A percentile compares a stretch with the other conserved stretches of the same genome.
phyloP scores from a whole-genome alignment of 1,140 invertebrate genomes.

The Drosophila funebris region DNA sequence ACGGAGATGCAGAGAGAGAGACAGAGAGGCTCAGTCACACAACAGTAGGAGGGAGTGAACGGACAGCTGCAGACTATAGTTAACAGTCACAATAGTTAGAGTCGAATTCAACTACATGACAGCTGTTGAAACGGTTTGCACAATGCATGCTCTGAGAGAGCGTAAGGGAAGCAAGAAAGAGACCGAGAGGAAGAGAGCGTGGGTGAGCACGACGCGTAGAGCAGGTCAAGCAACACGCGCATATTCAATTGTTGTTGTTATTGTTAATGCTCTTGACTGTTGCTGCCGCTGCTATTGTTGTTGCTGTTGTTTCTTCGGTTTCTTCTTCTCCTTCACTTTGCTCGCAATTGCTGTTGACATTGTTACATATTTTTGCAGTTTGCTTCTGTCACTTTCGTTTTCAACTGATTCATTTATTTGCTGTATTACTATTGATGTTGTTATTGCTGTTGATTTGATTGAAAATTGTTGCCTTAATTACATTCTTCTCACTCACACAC shows the following conservation, averaged over 20 bases:
- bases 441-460: slow-evolving; percentile 38
- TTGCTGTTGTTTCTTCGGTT: slow-evolving; percentile 8
- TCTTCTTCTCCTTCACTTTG: slow-evolving; percentile 19
- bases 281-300: slow-evolving; percentile 7
- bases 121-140: slow-evolving; percentile 63
- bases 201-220: slow-evolving; percentile 53
- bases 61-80: slow-evolving; percentile 21
- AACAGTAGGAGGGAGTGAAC: slow-evolving; percentile 1
- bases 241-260: slow-evolving; percentile 46
- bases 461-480: slow-evolving; percentile 55
- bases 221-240: slow-evolving; percentile 66
- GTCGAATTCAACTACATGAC: slow-evolving; percentile 37
- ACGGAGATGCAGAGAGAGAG: background rate
- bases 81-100: slow-evolving; percentile 11
- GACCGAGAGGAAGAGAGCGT: slow-evolving; percentile 33
- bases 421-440: slow-evolving; percentile 45
- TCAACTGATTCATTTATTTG: slow-evolving; percentile 44
- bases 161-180: slow-evolving; percentile 23
- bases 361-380: slow-evolving; percentile 58
- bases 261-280: slow-evolving; percentile 32
- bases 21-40: background rate
- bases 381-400: slow-evolving; percentile 66
- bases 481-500: slow-evolving; percentile 45
- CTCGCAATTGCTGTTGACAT: slow-evolving; percentile 62
- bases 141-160: slow-evolving; percentile 32